phyloP scores from a whole-genome alignment of 2,888 invertebrate species.

The Lymantria monacha region DNA sequence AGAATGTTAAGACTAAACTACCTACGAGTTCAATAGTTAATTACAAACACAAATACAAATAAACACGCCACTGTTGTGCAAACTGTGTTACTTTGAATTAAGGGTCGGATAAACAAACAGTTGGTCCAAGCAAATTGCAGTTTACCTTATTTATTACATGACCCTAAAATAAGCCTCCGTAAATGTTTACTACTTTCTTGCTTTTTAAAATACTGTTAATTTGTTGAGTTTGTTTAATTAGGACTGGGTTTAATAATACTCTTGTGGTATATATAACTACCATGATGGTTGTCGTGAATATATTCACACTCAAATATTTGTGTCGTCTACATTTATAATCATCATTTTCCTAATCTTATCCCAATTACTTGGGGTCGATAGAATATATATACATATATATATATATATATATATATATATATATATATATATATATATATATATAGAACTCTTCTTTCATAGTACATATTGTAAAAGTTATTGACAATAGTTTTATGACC shows the following conservation, averaged over 20 bases:
- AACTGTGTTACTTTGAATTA: conserved; percentile 71
- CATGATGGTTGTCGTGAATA: too few species aligned
- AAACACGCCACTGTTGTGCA: conserved; percentile 55
- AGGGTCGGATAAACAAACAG: conserved; percentile 57
- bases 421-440: too few species aligned
- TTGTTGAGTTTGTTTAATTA: background rate
- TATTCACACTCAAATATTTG: too few species aligned
- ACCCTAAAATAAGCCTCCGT: conserved; percentile 46
- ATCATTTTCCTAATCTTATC: too few species aligned
- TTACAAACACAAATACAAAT: conserved; percentile 62
- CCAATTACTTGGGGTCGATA: too few species aligned
- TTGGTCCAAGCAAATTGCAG: conserved; percentile 48
- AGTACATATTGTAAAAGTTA: too few species aligned
- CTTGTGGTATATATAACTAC: too few species aligned
- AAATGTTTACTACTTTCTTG: conserved; percentile 32
- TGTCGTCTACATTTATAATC: too few species aligned
- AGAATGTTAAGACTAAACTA: conserved; percentile 17
- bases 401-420: too few species aligned
- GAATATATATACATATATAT: too few species aligned
- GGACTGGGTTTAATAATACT: background rate
- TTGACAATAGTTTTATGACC: too few species aligned
- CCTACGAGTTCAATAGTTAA: conserved; percentile 50
- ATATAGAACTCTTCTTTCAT: too few species aligned
- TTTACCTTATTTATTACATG: conserved; percentile 56
- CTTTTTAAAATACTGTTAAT: conserved; percentile 28